Evolutionary conservation across 2,113 vertebrate genomes (phyloP).

Genomic region (Saimiri boliviensis): DNA sequence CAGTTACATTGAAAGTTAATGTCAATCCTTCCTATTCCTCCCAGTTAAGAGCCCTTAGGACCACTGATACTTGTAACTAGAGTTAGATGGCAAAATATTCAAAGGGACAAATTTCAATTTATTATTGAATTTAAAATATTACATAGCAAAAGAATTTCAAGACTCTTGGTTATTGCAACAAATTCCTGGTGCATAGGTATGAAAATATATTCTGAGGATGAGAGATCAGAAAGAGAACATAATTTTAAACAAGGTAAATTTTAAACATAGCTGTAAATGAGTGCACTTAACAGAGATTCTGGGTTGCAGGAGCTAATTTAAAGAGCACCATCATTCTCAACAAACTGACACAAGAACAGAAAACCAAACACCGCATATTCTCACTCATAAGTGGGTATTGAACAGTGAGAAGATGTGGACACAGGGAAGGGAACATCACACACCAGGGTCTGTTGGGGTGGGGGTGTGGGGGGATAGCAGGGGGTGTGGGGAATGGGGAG

Average conservation of each 20-base stretch:
- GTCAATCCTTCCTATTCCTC: neutral
- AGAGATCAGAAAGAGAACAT: neutral
- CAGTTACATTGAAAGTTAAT: neutral
- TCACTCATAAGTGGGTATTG: no score
- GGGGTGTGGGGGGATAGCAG: no score
- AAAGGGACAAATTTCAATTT: neutral
- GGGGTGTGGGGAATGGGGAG: no score
- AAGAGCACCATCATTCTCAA: neutral
- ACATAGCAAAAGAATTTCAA: neutral
- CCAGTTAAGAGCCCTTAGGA: neutral
- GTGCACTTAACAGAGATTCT: neutral
- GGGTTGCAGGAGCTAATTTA: neutral
- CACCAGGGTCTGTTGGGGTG: no score
- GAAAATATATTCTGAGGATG: neutral
- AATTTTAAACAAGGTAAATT: neutral
- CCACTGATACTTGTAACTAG: neutral
- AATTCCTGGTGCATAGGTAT: neutral
- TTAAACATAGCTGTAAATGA: no score
- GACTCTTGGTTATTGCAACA: neutral
- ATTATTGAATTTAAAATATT: neutral
- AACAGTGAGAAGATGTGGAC: no score
- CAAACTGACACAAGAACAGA: no score
- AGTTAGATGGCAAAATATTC: neutral
- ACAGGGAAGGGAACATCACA: no score
- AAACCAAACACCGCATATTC: no score